Conservation (phyloP, 2,888 invertebrate species). For the Chironomus riparius region DNA sequence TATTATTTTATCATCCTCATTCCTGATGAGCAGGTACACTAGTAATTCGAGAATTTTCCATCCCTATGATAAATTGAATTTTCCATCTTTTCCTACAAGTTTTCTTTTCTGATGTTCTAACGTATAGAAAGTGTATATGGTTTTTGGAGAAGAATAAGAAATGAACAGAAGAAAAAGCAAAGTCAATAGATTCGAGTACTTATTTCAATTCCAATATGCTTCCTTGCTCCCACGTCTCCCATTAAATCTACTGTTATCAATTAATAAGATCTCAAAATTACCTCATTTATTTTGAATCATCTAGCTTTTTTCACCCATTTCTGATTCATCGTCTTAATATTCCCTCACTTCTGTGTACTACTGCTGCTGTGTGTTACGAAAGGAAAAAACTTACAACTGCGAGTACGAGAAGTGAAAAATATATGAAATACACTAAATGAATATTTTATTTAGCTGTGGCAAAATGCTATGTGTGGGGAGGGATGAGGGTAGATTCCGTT, state of each 20-base stretch:
- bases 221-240: background rate
- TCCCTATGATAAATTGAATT: no score
- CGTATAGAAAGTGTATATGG: no score
- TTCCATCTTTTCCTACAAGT: no score
- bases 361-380: background rate
- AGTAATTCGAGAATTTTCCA: no score
- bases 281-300: slow-evolving; percentile 15
- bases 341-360: background rate
- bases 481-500: background rate
- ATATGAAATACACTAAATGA: background rate
- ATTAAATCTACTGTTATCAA: slow-evolving; percentile 16
- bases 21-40: no score
- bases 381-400: no score
- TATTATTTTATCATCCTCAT: no score
- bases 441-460: background rate
- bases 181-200: background rate
- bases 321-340: background rate
- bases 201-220: slow-evolving; percentile 14
- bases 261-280: slow-evolving; percentile 24
- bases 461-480: background rate
- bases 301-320: background rate
- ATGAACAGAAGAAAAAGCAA: background rate
- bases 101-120: no score
- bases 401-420: no score
- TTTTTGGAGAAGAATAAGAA: no score